Conservation (phyloP, 1,140 invertebrate species). For the Rhizoglyphus robini region DNA sequence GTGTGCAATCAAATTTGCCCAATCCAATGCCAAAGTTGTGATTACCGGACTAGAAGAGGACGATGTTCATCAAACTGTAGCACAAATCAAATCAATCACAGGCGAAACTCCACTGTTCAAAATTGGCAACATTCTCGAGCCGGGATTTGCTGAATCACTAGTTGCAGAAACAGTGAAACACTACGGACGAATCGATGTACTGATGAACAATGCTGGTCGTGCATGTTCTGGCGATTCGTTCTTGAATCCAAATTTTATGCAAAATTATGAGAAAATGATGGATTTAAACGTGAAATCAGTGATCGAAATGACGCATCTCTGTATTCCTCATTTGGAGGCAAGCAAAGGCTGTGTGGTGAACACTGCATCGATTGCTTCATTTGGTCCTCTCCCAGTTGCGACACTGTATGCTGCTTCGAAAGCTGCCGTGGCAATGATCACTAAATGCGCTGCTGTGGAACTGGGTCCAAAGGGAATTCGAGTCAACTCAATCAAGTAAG, state of each 20-base stretch:
- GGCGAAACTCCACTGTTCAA: slow-evolving; percentile 27
- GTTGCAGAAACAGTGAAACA: slow-evolving; percentile 54
- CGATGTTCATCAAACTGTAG: slow-evolving; percentile 46
- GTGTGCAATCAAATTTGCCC: slow-evolving; percentile 56
- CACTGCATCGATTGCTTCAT: slow-evolving; percentile 64
- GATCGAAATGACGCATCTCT: slow-evolving; percentile 51
- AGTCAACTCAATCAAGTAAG: slow-evolving; percentile 13
- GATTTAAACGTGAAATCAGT: slow-evolving; percentile 3
- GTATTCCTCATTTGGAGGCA: slow-evolving; percentile 61
- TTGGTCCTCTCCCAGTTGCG: slow-evolving; percentile 35
- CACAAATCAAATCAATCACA: slow-evolving; percentile 39
- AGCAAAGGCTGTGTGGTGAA: slow-evolving; percentile 73
- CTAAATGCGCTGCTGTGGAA: slow-evolving; percentile 33
- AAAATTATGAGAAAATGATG: not conserved
- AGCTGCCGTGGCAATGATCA: slow-evolving; percentile 33
- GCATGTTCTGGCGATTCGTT: not conserved
- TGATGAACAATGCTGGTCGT: slow-evolving; percentile 19
- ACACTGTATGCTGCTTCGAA: slow-evolving; percentile 31
- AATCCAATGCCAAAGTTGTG: slow-evolving; percentile 51
- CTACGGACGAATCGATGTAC: slow-evolving; percentile 15
- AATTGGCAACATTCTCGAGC: slow-evolving; percentile 69
- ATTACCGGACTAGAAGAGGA: slow-evolving; percentile 57
- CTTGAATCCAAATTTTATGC: not conserved
- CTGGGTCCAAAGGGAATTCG: slow-evolving; percentile 31
- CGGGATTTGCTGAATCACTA: slow-evolving; percentile 60